phyloP scores from a whole-genome alignment of 2,113 vertebrate species.

The Oophaga pumilio region DNA sequence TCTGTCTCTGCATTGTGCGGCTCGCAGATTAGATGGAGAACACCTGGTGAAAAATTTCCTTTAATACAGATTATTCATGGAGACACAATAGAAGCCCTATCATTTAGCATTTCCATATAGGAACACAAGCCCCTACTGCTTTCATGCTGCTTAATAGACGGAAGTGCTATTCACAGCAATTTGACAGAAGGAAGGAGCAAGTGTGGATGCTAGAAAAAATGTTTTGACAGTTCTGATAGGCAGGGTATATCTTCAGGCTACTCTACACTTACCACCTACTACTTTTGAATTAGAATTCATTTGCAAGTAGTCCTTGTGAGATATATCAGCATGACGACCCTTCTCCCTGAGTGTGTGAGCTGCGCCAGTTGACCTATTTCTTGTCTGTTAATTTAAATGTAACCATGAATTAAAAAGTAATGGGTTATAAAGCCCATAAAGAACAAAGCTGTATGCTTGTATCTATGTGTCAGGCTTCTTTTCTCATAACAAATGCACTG shows the following conservation, averaged over 20 bases:
- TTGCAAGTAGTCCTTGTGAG: background rate
- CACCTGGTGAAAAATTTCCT: no score
- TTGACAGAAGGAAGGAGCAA: background rate
- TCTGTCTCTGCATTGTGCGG: no score
- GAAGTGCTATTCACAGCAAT: background rate
- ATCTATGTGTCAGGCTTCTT: background rate
- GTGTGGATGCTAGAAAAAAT: background rate
- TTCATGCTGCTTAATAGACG: background rate
- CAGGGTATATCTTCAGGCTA: background rate
- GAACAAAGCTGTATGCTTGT: background rate
- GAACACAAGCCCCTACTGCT: background rate
- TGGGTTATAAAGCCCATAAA: background rate
- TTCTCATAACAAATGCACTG: background rate
- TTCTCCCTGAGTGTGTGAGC: background rate
- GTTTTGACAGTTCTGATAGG: constrained; percentile 24
- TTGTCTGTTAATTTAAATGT: background rate
- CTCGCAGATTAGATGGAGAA: no score
- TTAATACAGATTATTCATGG: no score
- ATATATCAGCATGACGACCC: background rate
- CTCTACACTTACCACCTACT: constrained; percentile 14
- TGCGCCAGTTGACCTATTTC: background rate
- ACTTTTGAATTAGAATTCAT: constrained; percentile 11
- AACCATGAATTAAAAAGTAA: background rate
- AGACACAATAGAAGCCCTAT: background rate
- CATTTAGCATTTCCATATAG: background rate